Percentiles rank a stretch among this genome's conserved stretches.
phyloP scores from a whole-genome alignment of 2,888 invertebrate genomes.

The Pheosia gnoma region DNA sequence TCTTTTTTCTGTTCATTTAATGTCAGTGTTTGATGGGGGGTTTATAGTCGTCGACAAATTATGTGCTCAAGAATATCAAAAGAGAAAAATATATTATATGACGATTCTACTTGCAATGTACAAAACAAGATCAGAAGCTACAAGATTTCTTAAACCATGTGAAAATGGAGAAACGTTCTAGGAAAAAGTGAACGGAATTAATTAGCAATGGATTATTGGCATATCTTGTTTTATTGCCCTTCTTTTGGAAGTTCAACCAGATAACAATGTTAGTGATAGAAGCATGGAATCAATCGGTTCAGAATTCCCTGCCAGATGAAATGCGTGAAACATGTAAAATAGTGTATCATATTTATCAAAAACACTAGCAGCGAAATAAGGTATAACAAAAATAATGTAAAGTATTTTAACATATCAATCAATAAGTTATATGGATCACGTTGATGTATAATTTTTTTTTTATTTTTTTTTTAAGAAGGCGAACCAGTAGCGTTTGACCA shows the following conservation, averaged over 20 bases:
- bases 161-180: constrained; percentile 27
- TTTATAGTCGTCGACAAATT: too few species aligned
- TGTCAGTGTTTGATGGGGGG: not conserved
- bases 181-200: constrained; percentile 36
- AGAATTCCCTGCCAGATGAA: not conserved
- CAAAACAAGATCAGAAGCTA: not conserved
- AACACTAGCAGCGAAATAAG: too few species aligned
- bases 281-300: not conserved
- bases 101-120: not conserved
- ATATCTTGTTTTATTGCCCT: constrained; percentile 4
- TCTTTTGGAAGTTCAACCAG: not conserved
- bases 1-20: not conserved
- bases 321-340: not conserved
- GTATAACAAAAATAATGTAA: too few species aligned
- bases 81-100: not conserved
- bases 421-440: too few species aligned
- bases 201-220: constrained; percentile 22
- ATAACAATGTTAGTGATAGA: not conserved
- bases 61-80: not conserved
- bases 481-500: too few species aligned
- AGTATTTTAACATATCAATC: too few species aligned
- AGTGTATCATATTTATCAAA: too few species aligned
- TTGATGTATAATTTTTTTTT: too few species aligned
- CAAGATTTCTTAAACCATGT: constrained; percentile 22
- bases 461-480: too few species aligned